Percentiles rank a stretch among this genome's conserved stretches.
These are phyloP conservation scores for Bellardia pandia DNA, from an alignment of 2,888 invertebrate genomes.

Conservation along the genomic window DNA sequence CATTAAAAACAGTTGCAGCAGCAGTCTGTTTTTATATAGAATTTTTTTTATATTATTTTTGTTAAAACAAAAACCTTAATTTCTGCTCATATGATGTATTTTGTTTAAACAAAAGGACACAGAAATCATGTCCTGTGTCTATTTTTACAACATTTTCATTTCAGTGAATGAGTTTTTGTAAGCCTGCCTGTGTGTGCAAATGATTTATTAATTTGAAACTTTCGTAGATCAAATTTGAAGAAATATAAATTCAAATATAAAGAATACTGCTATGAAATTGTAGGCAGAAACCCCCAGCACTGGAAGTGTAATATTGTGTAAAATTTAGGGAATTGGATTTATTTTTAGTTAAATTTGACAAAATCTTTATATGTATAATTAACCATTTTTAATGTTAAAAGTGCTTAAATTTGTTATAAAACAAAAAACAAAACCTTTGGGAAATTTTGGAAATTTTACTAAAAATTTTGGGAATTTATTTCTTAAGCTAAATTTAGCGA, in stretches of 20 bases:
- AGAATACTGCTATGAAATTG: neutral
- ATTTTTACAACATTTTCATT: conserved; percentile 38
- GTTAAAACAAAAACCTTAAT: neutral
- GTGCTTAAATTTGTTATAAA: too few species aligned
- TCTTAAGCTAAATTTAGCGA: too few species aligned
- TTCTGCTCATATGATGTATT: conserved; percentile 44
- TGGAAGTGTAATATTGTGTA: too few species aligned
- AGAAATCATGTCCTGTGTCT: conserved; percentile 63
- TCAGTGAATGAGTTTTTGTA: neutral
- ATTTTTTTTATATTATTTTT: neutral
- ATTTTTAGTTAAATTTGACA: too few species aligned
- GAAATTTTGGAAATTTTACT: too few species aligned
- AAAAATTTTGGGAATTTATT: too few species aligned
- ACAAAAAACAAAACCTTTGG: too few species aligned
- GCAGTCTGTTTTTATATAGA: conserved; percentile 12
- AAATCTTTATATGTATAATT: too few species aligned
- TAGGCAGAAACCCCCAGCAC: too few species aligned
- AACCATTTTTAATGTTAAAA: too few species aligned
- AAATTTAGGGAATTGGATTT: too few species aligned
- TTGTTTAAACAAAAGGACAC: conserved; percentile 13
- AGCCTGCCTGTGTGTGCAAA: conserved; percentile 4
- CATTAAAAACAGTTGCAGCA: conserved; percentile 36
- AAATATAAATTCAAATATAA: conserved; percentile 2
- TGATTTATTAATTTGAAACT: conserved; percentile 62
- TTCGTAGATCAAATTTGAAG: conserved; percentile 25